A percentile compares a stretch with the other conserved stretches of the same genome.
Conservation (phyloP, 2,888 invertebrate species). For the Lagria hirta region DNA sequence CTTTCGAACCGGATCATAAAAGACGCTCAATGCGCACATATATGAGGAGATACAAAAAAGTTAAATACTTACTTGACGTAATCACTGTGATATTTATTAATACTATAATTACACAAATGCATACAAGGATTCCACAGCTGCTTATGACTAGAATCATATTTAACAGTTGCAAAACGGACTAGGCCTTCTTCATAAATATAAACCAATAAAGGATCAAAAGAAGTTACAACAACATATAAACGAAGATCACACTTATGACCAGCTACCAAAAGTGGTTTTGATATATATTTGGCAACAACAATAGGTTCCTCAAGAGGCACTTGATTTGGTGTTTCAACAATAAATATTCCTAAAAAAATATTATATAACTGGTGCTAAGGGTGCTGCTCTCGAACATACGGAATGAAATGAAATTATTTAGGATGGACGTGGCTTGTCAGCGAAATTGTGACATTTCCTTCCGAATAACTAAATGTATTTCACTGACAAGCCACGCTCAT, state of each 20-base stretch:
- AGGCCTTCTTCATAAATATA: conserved; percentile 97
- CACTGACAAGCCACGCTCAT: no score
- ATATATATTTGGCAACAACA: conserved; percentile 87
- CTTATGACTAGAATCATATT: conserved; percentile 87
- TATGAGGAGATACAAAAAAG: no score
- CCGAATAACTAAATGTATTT: no score
- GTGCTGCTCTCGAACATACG: no score
- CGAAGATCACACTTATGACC: conserved; percentile 97
- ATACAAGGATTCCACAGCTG: conserved; percentile 95
- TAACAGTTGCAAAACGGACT: conserved; percentile 92
- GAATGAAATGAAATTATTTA: no score
- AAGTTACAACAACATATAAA: conserved; percentile 92
- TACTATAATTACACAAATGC: conserved; percentile 98
- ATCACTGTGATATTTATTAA: conserved; percentile 95
- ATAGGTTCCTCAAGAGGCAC: conserved; percentile 89
- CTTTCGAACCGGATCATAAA: no score
- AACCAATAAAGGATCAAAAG: conserved; percentile 89
- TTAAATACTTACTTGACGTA: conserved; percentile 87
- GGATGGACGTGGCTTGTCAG: no score
- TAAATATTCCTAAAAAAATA: conserved; percentile 50
- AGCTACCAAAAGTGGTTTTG: conserved; percentile 82
- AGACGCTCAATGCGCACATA: no score
- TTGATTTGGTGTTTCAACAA: conserved; percentile 60
- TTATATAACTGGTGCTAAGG: no score
- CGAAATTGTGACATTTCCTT: no score